Base-by-base conservation (phyloP, 2,888 invertebrate species). In the Tanypteryx hageni region DNA sequence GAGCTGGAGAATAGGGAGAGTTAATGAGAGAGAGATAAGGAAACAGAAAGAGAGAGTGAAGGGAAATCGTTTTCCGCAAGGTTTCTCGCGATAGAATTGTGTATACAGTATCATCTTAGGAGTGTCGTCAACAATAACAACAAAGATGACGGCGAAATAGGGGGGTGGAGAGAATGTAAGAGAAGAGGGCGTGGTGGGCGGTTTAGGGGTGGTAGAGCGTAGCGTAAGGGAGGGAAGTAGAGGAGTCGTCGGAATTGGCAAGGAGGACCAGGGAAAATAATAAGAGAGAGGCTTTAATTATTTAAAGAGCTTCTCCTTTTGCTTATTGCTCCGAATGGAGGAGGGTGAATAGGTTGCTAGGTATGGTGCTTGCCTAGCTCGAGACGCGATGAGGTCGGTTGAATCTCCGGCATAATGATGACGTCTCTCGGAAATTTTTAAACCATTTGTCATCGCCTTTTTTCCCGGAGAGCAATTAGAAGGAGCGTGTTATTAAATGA, bases 301-400 rank as follows among this genome's bases (percentile, higher is more conserved):
- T 76, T 76, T 76, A 76, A 76, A 76, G 76, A 76, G 76, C 8
- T 22, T 76, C 27, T 76, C 76, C 76, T 76, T 76, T 68, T 68
- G 22, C 22, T 68, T 64, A 64, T 16, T 64, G 64, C 16, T 9
- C 64, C n/a, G 68, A 18, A 22, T 3, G 68, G 68, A 68, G 27
- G 22, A 27, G 76, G 22, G 44, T 44, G 44, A 44, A 44, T 44
- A 44, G 44, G 44, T 44, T 44, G 44, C 44, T 44, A 1, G 44
- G 44, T 44, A 1, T 44, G 44, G 44, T 44, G 44, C 44, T 44
- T 44, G 44, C 44, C 44, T 44, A 44, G 44, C 44, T 44, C 44
- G 44, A 27, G 27, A 22, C 22, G 11, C 27, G 22, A 27, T 13
- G 27, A 76, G 68, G 68, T n/a, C 7, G 64, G 18, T 18, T 64